Base-by-base conservation (phyloP, 2,797 vertebrate species). In the Apodemus agrarius region DNA sequence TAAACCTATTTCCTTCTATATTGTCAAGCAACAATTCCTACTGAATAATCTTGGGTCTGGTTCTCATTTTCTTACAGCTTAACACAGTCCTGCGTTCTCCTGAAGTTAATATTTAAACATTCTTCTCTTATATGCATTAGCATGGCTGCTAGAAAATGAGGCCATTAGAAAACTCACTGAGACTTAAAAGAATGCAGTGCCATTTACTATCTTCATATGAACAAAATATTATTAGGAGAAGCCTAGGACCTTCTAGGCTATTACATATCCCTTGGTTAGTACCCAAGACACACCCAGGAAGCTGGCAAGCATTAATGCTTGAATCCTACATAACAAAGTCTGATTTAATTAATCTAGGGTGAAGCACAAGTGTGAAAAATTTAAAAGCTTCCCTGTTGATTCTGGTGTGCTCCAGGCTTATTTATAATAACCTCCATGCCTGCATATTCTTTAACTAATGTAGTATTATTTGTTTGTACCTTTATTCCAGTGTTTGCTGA, bases 371-470 rank as follows among this genome's bases (percentile, higher is more conserved):
- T 69, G 63, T 84, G 80, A 90, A 84, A 72, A 17, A 72, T 94
- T 95, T 52, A 93, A 95, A 92, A 90, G 52, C 72, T 72, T 96
- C 69, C 43, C 26, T 69, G 57, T 93, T 97, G 93, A 67, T 91
- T 94, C 37, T 88, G 81, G 94, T 69, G n/a, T 93, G 89, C 49
- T 43, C 9, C 49, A 91, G 83, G 83, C n/a, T 80, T 59, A 96
- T 87, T 74, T 43, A 72, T 91, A 96, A 87, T 83, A 93, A 93
- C 89, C 59, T 63, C 54, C 34, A 63, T 5, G 84, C 34, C 82
- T 76, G 89, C 93, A 59, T 89, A 89, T 76, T 72, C 57, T 63
- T 94, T 93, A 93, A 67, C 78, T 22, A 96, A 93, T 94, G 92
- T 54, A 61, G 40, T 75, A 57, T 89, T 89, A 49, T 97, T 96